phyloP scores from a whole-genome alignment of 2,888 invertebrate species.

The Apocheima hispidaria region DNA sequence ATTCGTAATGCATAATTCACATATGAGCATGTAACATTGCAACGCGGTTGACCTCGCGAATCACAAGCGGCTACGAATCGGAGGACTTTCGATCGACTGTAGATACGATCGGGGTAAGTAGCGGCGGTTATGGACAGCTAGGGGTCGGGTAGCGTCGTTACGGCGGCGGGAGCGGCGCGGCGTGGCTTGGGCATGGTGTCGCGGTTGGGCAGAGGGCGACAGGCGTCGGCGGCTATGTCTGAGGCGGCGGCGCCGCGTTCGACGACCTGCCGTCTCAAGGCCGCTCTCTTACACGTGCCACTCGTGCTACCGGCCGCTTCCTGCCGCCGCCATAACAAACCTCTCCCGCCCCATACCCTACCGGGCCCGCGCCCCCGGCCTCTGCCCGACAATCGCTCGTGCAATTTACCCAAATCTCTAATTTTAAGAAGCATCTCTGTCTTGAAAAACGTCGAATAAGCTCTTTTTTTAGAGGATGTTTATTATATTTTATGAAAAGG shows the following conservation, averaged over 20 bases:
- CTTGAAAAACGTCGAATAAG: constrained; percentile 23
- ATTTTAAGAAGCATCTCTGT: constrained; percentile 43
- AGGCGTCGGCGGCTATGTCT: constrained; percentile 62
- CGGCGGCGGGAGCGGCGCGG: constrained; percentile 53
- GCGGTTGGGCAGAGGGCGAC: constrained; percentile 63
- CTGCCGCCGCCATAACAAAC: constrained; percentile 83
- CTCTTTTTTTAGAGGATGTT: constrained; percentile 9
- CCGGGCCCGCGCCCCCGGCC: constrained; percentile 45
- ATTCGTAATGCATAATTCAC: constrained; percentile 66
- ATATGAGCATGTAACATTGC: constrained; percentile 54
- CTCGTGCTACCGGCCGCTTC: constrained; percentile 79
- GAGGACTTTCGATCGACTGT: constrained; percentile 7
- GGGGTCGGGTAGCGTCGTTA: constrained; percentile 28
- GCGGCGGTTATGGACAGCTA: constrained; percentile 24
- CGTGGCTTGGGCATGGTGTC: constrained; percentile 65
- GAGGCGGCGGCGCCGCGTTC: constrained; percentile 74
- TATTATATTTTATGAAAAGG: constrained; percentile 10
- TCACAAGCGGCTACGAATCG: not conserved
- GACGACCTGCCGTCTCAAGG: constrained; percentile 83
- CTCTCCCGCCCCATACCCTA: constrained; percentile 70
- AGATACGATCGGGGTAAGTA: constrained; percentile 9
- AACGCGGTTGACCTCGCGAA: constrained; percentile 53
- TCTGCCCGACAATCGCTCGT: constrained; percentile 31
- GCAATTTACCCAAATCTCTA: constrained; percentile 47
- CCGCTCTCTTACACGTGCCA: constrained; percentile 82